Evolutionary conservation across 1,140 invertebrate genomes (phyloP), one percentile per base, ranked within the genome.

Genomic region (Babylonia areolata): DNA sequence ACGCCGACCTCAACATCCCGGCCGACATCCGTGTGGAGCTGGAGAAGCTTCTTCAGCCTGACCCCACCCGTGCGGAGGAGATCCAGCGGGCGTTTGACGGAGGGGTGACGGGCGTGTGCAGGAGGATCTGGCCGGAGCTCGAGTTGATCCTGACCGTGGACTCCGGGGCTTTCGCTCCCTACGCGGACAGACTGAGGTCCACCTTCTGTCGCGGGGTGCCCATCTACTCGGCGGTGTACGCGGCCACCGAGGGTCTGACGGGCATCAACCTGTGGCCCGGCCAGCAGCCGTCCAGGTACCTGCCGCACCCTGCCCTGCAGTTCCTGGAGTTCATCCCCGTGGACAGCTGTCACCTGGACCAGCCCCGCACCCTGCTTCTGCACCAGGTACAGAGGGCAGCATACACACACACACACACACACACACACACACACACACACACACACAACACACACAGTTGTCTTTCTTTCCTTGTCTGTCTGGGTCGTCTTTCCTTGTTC

Each of bases 291-390:
- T 90, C 90, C 83, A 88, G 86, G 12, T 94, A 94, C 81, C 80
- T 94, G 35, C 88, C 94, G 5, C 85, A 91, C n/a, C 93, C 92
- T 3, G 69, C 78, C 6, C 88, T 91, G 23, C 92, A 93, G 89
- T 93, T 94, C 87, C 94, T 90, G 88, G 93, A 94, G 86, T 93
- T 94, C 78, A 94, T 94, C 77, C 93, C 92, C 15, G 86, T 93
- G 33, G 87, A 91, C 15, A 79, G 89, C 28, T 87, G 85, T 81
- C 90, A 91, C 54, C 85, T 90, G 46, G 89, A 91, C 3, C 91
- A 94, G 79, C 93, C 93, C 23, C n/a, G 85, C 6, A 94, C 93
- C 39, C 78, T 92, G 33, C 91, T 94, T 37, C 79, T 93, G 46
- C 91, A 94, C 85, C 87, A 94, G 91, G 93, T 94, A 86, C 23